phyloP scores from a whole-genome alignment of 2,888 invertebrate species.

The Eurytoma adleriae region DNA sequence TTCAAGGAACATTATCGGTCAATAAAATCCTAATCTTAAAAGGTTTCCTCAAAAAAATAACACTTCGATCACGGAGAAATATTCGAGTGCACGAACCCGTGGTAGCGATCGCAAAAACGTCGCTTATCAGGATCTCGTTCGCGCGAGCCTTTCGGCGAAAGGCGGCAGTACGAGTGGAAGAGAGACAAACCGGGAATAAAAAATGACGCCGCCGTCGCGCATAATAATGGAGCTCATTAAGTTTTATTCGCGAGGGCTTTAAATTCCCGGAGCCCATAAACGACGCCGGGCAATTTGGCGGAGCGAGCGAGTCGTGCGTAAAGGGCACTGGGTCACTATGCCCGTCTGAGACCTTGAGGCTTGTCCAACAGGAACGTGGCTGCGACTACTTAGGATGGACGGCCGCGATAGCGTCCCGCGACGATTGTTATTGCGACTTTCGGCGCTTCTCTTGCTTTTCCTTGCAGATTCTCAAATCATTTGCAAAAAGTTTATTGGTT shows the following conservation, averaged over 20 bases:
- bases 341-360: conserved; percentile 36
- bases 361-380: background rate
- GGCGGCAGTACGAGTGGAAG: background rate
- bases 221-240: conserved; percentile 41
- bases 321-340: conserved; percentile 53
- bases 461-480: too few relatives aligned
- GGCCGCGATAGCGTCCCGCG: background rate
- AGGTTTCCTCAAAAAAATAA: background rate
- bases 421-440: too few relatives aligned
- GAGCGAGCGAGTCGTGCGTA: background rate
- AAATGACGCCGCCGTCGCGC: background rate
- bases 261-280: conserved; percentile 3
- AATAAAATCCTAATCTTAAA: conserved; percentile 2
- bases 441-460: too few relatives aligned
- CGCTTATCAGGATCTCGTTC: conserved; percentile 9
- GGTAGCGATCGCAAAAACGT: background rate
- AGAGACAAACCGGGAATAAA: background rate
- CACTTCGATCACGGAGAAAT: too few relatives aligned
- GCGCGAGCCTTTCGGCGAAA: background rate
- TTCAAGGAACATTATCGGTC: background rate
- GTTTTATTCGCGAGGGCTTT: conserved; percentile 42
- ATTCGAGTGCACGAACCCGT: background rate
- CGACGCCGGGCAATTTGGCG: background rate
- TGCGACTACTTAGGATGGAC: conserved; percentile 9
- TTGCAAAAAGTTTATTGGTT: too few relatives aligned